Evolutionary conservation across 2,797 vertebrate species (phyloP).

Genomic region (Gymnothorax reevesii): DNA sequence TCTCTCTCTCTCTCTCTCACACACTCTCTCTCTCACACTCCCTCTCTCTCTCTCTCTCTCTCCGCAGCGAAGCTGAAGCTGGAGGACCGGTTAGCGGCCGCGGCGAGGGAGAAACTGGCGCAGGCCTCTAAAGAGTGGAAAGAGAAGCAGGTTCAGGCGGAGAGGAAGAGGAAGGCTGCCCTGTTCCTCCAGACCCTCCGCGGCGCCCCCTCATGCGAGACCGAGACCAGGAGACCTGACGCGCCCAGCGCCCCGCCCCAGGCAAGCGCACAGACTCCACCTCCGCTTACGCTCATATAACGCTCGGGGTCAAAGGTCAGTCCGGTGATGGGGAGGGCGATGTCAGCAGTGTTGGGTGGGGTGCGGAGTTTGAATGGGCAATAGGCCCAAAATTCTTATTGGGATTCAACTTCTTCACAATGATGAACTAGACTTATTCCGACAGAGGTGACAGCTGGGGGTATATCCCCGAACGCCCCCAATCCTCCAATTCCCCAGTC

Average conservation of each 20-base stretch:
- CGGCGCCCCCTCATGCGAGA: constrained; percentile 74
- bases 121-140: constrained; percentile 98
- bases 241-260: constrained; percentile 72
- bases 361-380: too few relatives aligned
- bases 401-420: too few relatives aligned
- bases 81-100: constrained; percentile 92
- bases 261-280: constrained; percentile 36
- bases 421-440: too few relatives aligned
- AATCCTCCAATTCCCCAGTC: too few relatives aligned
- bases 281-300: not conserved
- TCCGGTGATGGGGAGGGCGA: too few relatives aligned
- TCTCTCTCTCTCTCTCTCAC: constrained; percentile 32
- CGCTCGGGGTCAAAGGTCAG: too few relatives aligned
- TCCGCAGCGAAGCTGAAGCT: constrained; percentile 91
- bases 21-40: constrained; percentile 23
- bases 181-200: constrained; percentile 92
- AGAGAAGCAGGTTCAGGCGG: constrained; percentile 96
- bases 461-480: too few relatives aligned
- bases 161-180: constrained; percentile 93
- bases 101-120: constrained; percentile 94
- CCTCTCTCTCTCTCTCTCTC: constrained; percentile 28
- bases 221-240: constrained; percentile 77
- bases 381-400: too few relatives aligned
- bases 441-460: too few relatives aligned
- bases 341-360: too few relatives aligned